Evolutionary conservation across 2,113 vertebrate genomes (phyloP), one percentile per base, ranked within the genome.

Genomic region (Thunnus maccoyii): DNA sequence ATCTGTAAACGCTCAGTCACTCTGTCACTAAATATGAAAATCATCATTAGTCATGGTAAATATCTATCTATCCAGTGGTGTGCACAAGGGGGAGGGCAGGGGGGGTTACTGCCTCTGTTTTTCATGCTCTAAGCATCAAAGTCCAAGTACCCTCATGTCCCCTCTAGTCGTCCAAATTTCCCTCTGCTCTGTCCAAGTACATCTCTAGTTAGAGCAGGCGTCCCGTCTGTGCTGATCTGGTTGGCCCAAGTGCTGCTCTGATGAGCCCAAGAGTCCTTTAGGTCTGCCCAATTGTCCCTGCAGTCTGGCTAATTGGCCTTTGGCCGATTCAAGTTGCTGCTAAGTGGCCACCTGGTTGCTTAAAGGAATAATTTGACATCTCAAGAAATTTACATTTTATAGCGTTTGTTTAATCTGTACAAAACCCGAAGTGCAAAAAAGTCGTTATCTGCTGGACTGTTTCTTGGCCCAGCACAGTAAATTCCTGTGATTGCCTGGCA

Each of bases 11-110:
- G 82, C 79, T 61, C 56, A 60, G 46, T 84, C 75, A 77, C 61
- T 82, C 88, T 82, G 86, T 86, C 88, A 84, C 72, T 70, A 63
- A 80, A 86, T 72, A 70, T 90, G 69, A 84, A 82, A 74, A 82
- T 90, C 85, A 56, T 90, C 84, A 87, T 92, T 87, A 81, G 80
- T 52, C 62, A 70, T 2, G 25, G 46, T 68, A 57, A 76, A 48
- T 74, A 60, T 75, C 74, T 78, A 54, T 78, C 65, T 67, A 25
- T 86, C 74, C 72, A 82, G 67, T 80, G 73, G 73, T 79, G 71
- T 66, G 55, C 51, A 22, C 79, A 68, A 41, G 9, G 67, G 32
- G 66, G 76, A 57, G 55, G 64, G 41, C 18, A 22, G 10, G 5
- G 46, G 22, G 22, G 54, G 27, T 54, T 22, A 41, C 52, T 75